These are phyloP conservation scores for Ganaspis brasiliensis DNA, from an alignment of 2,888 invertebrate species.

Conservation along the genomic window DNA sequence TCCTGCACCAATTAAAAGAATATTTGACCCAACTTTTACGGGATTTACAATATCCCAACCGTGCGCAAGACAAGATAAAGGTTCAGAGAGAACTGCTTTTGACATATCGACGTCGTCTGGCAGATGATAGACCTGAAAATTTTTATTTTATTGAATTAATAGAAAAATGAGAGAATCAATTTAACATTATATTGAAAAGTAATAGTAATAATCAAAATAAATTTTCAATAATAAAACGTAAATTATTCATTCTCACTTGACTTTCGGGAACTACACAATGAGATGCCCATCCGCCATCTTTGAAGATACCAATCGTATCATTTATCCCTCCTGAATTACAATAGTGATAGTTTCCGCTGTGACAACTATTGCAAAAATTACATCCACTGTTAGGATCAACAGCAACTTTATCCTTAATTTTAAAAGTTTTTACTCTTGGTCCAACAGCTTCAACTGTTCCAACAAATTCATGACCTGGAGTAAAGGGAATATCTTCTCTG, in stretches of 20 bases:
- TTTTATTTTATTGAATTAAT: no score
- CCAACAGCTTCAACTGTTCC: slow-evolving; percentile 84
- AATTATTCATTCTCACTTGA: slow-evolving; percentile 83
- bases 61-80: slow-evolving; percentile 87
- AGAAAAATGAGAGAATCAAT: no score
- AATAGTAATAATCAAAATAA: no score
- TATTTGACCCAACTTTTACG: slow-evolving; percentile 83
- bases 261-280: slow-evolving; percentile 84
- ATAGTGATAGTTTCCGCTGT: slow-evolving; percentile 85
- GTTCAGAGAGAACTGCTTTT: slow-evolving; percentile 86
- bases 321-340: slow-evolving; percentile 84
- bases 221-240: slow-evolving; percentile 13
- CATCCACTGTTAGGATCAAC: slow-evolving; percentile 88
- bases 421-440: slow-evolving; percentile 82
- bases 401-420: slow-evolving; percentile 85
- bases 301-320: slow-evolving; percentile 85
- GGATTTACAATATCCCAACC: slow-evolving; percentile 86
- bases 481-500: slow-evolving; percentile 81
- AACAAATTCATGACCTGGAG: slow-evolving; percentile 87
- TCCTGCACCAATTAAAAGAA: slow-evolving; percentile 87
- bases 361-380: slow-evolving; percentile 84
- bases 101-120: slow-evolving; percentile 72
- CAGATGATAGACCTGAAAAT: slow-evolving; percentile 70
- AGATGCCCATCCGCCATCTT: slow-evolving; percentile 87
- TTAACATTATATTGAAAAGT: no score